Evolutionary conservation across 2,113 vertebrate species (phyloP).

Genomic region (Pantherophis guttatus): DNA sequence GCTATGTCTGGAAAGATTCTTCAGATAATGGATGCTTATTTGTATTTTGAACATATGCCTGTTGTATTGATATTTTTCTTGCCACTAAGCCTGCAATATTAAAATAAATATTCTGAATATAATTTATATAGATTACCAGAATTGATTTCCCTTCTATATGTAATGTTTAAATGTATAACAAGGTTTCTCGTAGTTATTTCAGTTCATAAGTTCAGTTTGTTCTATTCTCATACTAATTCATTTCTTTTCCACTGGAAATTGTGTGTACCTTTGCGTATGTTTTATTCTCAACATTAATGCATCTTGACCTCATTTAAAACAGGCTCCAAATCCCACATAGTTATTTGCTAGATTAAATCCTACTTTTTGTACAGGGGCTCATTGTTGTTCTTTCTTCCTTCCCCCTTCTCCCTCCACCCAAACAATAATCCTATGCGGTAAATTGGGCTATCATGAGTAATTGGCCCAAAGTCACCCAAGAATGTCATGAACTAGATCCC

Average conservation of each 20-base stretch:
- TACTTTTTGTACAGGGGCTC: background rate
- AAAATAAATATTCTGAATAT: background rate
- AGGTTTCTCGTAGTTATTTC: background rate
- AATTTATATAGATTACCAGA: background rate
- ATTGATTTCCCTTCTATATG: background rate
- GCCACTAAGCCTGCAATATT: slow-evolving; percentile 4
- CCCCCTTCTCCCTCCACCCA: background rate
- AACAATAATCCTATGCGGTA: background rate
- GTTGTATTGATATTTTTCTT: slow-evolving; percentile 19
- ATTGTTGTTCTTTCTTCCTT: background rate
- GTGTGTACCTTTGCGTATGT: background rate
- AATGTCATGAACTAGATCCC: background rate
- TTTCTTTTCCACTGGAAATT: background rate
- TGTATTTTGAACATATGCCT: background rate
- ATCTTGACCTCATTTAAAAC: background rate
- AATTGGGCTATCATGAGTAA: background rate
- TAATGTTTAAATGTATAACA: background rate
- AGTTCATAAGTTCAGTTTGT: background rate
- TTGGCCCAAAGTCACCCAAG: background rate
- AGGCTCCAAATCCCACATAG: background rate
- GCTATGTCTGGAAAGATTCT: background rate
- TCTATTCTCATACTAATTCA: background rate
- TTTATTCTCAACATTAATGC: background rate
- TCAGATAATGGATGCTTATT: background rate
- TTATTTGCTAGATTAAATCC: background rate